Evolutionary conservation across 2,888 invertebrate genomes (phyloP).

Genomic region (Phanerotoma sp.): DNA sequence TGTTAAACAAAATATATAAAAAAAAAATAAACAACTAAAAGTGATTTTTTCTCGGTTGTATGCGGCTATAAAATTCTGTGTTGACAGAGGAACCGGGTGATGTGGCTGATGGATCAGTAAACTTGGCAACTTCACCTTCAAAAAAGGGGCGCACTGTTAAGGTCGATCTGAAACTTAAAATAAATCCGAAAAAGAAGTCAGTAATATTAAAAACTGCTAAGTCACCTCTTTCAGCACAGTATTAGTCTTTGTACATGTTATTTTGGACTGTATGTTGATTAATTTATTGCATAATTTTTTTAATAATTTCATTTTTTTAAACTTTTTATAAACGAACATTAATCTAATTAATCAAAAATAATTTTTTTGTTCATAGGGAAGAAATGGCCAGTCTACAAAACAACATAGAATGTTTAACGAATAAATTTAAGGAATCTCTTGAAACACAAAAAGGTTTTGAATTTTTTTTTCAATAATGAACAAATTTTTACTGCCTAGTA

Average conservation of each 20-base stretch:
- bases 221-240: conserved; percentile 52
- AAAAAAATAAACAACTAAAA: too few species aligned
- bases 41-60: too few species aligned
- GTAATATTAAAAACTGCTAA: conserved; percentile 44
- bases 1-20: too few species aligned
- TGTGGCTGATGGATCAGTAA: conserved; percentile 37
- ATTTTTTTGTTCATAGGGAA: conserved; percentile 60
- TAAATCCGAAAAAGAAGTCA: conserved; percentile 53
- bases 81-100: conserved; percentile 52
- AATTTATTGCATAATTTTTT: too few species aligned
- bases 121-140: conserved; percentile 44
- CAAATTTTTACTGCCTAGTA: not conserved
- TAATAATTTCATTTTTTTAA: not conserved
- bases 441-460: conserved; percentile 41
- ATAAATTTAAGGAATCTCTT: conserved; percentile 51
- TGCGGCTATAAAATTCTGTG: conserved; percentile 49
- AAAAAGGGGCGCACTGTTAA: conserved; percentile 55
- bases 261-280: conserved; percentile 6
- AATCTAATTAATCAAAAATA: not conserved
- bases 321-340: not conserved
- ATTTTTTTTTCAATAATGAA: not conserved
- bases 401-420: conserved; percentile 71
- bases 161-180: conserved; percentile 56
- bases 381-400: conserved; percentile 80
- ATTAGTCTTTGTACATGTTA: conserved; percentile 37